phyloP scores from a whole-genome alignment of 2,113 vertebrate genomes.

The Grantiella picta region DNA sequence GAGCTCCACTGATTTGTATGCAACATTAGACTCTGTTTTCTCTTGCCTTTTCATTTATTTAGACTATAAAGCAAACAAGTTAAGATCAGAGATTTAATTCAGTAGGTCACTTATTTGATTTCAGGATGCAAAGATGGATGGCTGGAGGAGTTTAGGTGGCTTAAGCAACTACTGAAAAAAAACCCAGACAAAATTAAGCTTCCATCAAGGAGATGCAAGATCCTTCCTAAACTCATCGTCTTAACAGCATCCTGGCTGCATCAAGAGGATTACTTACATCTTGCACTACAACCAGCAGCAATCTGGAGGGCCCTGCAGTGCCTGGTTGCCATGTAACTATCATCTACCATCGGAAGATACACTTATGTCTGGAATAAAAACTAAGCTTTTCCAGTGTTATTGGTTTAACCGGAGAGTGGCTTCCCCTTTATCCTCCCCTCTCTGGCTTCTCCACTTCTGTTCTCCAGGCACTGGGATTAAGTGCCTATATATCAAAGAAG shows the following conservation, averaged over 20 bases:
- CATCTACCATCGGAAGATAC: background rate
- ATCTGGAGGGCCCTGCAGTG: background rate
- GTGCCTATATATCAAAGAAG: background rate
- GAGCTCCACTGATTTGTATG: background rate
- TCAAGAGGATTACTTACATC: background rate
- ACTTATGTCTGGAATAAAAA: background rate
- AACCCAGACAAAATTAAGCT: background rate
- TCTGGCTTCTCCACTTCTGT: background rate
- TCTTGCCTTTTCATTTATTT: background rate
- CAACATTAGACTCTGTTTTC: background rate
- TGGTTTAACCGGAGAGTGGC: background rate
- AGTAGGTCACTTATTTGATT: background rate
- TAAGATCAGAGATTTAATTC: conserved; percentile 1
- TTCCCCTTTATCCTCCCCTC: background rate
- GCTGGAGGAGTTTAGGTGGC: background rate
- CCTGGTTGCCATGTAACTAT: conserved; percentile 30
- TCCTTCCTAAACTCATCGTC: background rate
- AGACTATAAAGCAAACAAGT: background rate
- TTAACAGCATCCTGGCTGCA: background rate
- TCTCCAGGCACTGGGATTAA: background rate
- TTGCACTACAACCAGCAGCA: background rate
- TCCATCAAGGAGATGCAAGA: conserved; percentile 4
- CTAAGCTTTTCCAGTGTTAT: background rate
- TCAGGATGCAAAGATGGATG: background rate
- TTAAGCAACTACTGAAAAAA: background rate